Evolutionary conservation across 2,797 vertebrate species (phyloP).

Genomic region (Typhlichthys subterraneus): DNA sequence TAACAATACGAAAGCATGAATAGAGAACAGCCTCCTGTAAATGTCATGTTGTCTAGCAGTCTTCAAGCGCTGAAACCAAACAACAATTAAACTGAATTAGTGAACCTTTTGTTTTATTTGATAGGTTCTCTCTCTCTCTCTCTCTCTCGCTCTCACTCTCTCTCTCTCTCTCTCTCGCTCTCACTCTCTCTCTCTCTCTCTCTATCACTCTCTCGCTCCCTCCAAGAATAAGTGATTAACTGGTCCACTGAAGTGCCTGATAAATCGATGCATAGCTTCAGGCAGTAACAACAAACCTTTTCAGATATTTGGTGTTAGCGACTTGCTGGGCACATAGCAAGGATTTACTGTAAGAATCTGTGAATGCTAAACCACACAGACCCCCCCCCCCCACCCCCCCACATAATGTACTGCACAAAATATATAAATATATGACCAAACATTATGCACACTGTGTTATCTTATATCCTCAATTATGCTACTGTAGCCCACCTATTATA

Average conservation of each 20-base stretch:
- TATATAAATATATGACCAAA: too few relatives aligned
- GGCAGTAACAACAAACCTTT: slow-evolving; percentile 67
- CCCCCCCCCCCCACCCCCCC: too few relatives aligned
- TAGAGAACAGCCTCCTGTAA: slow-evolving; percentile 36
- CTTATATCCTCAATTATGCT: too few relatives aligned
- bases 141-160: slow-evolving; percentile 6
- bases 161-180: background rate
- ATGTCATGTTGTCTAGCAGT: slow-evolving; percentile 44
- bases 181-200: background rate
- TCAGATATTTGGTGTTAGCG: slow-evolving; percentile 62
- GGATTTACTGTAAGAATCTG: slow-evolving; percentile 33
- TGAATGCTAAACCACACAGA: slow-evolving; percentile 48
- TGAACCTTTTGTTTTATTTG: slow-evolving; percentile 34
- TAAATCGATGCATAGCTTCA: slow-evolving; percentile 62
- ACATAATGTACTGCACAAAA: too few relatives aligned
- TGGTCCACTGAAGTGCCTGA: slow-evolving; percentile 61
- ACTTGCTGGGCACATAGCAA: slow-evolving; percentile 37
- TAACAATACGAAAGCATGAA: slow-evolving; percentile 48
- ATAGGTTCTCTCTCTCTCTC: background rate
- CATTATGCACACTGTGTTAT: too few relatives aligned
- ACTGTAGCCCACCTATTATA: background rate
- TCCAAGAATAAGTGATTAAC: slow-evolving; percentile 64
- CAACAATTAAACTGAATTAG: slow-evolving; percentile 46
- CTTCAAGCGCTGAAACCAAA: slow-evolving; percentile 31
- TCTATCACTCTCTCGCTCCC: background rate